Percentiles rank a stretch among this genome's conserved stretches.
phyloP scores from a whole-genome alignment of 2,113 vertebrate species.

The Aptenodytes forsteri region DNA sequence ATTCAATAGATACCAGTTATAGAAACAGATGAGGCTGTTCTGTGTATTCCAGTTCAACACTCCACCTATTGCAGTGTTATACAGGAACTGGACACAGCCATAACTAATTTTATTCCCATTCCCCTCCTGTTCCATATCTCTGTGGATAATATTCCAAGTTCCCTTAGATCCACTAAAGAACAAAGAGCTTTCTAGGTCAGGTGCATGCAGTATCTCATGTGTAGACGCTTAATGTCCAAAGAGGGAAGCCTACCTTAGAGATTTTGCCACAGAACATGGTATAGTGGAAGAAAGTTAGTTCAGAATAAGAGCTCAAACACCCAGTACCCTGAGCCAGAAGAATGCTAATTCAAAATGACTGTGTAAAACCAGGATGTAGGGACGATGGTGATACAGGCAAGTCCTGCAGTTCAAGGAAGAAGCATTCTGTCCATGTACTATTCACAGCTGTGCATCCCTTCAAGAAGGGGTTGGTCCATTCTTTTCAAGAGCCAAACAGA shows the following conservation, averaged over 20 bases:
- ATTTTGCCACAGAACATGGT: neutral
- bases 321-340: neutral
- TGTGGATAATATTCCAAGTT: neutral
- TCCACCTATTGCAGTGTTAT: neutral
- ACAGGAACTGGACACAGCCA: neutral
- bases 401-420: neutral
- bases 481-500: neutral
- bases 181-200: neutral
- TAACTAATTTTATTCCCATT: neutral
- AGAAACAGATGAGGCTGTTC: neutral
- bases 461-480: neutral
- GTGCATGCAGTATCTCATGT: neutral
- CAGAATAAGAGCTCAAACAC: neutral
- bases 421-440: neutral
- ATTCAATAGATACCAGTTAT: neutral
- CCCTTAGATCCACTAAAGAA: neutral
- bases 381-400: neutral
- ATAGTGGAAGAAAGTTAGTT: neutral
- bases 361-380: neutral
- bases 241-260: neutral
- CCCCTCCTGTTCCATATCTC: neutral
- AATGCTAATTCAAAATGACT: neutral
- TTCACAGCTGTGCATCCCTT: neutral
- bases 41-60: neutral
- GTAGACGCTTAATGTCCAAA: neutral